These are phyloP conservation scores for Tholera decimalis DNA, from an alignment of 2,888 invertebrate species.

Conservation along the genomic window DNA sequence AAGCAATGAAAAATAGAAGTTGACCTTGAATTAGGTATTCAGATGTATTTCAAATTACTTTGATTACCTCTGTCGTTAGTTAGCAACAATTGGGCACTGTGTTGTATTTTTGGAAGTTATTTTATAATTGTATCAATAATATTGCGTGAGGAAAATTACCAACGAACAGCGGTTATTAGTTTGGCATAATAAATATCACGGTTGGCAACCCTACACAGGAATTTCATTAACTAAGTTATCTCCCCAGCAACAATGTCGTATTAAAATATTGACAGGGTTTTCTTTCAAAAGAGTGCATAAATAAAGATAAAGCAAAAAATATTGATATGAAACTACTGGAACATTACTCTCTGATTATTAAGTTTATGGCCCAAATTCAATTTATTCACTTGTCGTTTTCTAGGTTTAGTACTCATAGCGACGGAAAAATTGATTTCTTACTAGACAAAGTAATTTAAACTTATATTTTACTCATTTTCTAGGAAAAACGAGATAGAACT, in stretches of 20 bases:
- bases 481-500: not conserved
- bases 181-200: not conserved
- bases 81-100: not conserved
- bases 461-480: slow-evolving; percentile 22
- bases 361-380: slow-evolving; percentile 31
- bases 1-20: no score
- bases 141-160: not conserved
- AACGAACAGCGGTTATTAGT: not conserved
- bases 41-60: not conserved
- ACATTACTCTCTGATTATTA: slow-evolving; percentile 6
- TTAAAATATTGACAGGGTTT: slow-evolving; percentile 30
- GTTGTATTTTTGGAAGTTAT: not conserved
- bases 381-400: slow-evolving; percentile 30
- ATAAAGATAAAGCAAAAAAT: slow-evolving; percentile 9
- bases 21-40: no score
- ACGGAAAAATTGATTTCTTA: slow-evolving; percentile 29
- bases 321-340: slow-evolving; percentile 25
- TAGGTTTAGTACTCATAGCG: slow-evolving; percentile 23
- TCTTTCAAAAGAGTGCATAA: slow-evolving; percentile 27
- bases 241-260: slow-evolving; percentile 16
- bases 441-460: slow-evolving; percentile 32
- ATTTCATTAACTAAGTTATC: slow-evolving; percentile 27
- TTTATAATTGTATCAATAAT: not conserved
- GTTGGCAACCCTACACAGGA: slow-evolving; percentile 17
- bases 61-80: not conserved